Evolutionary conservation across 2,888 invertebrate genomes (phyloP), one percentile per base, ranked within the genome.

Genomic region (Plebejus argus): DNA sequence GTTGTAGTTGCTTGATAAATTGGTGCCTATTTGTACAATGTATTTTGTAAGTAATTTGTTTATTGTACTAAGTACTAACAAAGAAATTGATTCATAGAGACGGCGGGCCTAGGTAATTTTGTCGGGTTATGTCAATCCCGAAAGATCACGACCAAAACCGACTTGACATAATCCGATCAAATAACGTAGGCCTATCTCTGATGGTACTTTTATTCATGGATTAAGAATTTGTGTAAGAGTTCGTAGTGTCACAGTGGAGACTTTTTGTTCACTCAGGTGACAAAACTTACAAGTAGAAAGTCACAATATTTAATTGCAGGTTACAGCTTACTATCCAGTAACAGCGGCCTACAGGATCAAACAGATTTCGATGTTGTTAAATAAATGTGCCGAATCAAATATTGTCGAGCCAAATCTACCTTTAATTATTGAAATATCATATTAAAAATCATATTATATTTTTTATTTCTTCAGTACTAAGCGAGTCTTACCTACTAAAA

Each of bases 11-110:
- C 91, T 91, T 86, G 84, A 86, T 87, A 84, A 86, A 88, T 85
- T 84, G 88, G 91, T 91, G 91, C 91, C 90, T 91, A 91, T 87
- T 86, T 85, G 85, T 85, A 83, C 83, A 81, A 81, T 83, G 61
- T 53, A 45, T 53, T 18, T 53, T 53, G 18, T 80, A 76, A 82
- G 81, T 81, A 74, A 80, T 81, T 81, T 76, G 78, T 84, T 86
- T 80, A 76, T 78, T 76, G 66, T 15, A 53, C 18, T 53, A 53
- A 53, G 66, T 15, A 53, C 18, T 53, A 53, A 53, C 53, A 53
- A 53, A 53, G 53, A 53, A 53, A 53, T 53, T 18, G 12, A 53
- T 53, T 53, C 5, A 53, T 53, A 5, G 53, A 18, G 18, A 53
- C 15, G 5, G 18, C 4, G 12, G 53, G 45, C 45, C 45, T 53